Evolutionary conservation across 2,888 invertebrate genomes (phyloP).

Genomic region (Phortica okadai): DNA sequence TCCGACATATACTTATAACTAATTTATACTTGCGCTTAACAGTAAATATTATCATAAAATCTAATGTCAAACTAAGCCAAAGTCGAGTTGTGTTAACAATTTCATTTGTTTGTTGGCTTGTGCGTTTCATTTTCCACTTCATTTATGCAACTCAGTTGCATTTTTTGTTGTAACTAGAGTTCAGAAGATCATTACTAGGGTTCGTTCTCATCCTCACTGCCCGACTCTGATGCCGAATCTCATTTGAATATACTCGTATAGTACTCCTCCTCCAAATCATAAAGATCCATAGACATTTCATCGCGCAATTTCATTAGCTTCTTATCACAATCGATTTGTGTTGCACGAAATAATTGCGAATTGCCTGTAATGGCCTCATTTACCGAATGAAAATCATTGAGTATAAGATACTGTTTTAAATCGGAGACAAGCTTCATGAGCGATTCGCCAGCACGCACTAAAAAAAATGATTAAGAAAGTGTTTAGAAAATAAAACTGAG

Average conservation of each 20-base stretch:
- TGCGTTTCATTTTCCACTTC: too few species aligned
- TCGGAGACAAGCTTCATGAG: conserved; percentile 98
- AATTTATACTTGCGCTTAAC: too few species aligned
- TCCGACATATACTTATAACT: too few species aligned
- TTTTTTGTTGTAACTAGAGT: too few species aligned
- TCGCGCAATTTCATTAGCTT: conserved; percentile 94
- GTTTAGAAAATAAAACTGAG: neutral
- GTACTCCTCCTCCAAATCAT: conserved; percentile 76
- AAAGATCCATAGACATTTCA: conserved; percentile 93
- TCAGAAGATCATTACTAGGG: neutral
- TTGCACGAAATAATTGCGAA: conserved; percentile 90
- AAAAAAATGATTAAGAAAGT: conserved; percentile 52
- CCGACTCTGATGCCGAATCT: conserved; percentile 34
- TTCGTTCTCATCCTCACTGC: conserved; percentile 4
- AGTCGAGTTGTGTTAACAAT: too few species aligned
- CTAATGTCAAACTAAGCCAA: too few species aligned
- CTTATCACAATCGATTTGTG: conserved; percentile 94
- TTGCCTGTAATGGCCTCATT: conserved; percentile 98
- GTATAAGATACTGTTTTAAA: conserved; percentile 97
- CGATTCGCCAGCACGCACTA: conserved; percentile 96
- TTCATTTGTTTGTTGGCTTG: too few species aligned
- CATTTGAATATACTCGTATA: conserved; percentile 76
- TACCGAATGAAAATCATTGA: conserved; percentile 98
- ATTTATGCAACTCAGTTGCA: too few species aligned
- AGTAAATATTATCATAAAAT: too few species aligned